Evolutionary conservation across 2,797 vertebrate genomes (phyloP).

Genomic region (Gallinago nigripennis): DNA sequence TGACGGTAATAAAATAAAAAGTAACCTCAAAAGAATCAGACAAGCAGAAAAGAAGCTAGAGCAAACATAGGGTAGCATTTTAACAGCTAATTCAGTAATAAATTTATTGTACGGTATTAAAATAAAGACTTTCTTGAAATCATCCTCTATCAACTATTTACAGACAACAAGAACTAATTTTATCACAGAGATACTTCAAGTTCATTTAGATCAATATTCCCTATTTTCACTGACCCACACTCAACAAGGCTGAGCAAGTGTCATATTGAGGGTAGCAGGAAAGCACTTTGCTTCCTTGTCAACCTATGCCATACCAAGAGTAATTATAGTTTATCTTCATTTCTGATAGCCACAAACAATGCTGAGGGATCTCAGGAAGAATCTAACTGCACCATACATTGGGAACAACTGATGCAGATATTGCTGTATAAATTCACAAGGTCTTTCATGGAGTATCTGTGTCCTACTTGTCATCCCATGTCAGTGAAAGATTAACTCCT

Average conservation of each 20-base stretch:
- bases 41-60: not conserved
- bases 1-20: not conserved
- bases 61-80: not conserved
- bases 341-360: not conserved
- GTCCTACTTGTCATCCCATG: not conserved
- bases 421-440: not conserved
- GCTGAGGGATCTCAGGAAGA: not conserved
- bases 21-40: not conserved
- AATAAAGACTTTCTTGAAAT: not conserved
- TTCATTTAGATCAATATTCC: not conserved
- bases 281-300: not conserved
- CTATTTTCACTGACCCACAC: not conserved
- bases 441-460: not conserved
- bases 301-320: not conserved
- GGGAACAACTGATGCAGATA: not conserved
- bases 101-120: not conserved
- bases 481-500: constrained; percentile 20
- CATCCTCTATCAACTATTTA: not conserved
- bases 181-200: not conserved
- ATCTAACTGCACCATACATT: not conserved
- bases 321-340: not conserved
- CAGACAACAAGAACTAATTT: not conserved
- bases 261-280: not conserved
- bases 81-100: not conserved
- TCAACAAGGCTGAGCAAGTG: not conserved